phyloP scores from a whole-genome alignment of 2,113 vertebrate species.

The Alligator sinensis region DNA sequence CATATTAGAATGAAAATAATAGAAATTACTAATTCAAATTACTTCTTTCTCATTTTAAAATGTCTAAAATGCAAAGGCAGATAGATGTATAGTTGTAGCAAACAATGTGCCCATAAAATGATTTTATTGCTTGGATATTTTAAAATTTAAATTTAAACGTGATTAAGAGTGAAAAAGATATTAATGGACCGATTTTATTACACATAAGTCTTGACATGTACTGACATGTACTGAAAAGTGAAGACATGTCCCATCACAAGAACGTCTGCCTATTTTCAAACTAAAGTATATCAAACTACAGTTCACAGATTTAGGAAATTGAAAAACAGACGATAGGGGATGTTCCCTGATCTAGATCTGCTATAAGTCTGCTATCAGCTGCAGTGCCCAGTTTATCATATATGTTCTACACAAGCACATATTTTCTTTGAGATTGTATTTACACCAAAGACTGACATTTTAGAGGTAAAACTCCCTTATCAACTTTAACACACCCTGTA shows the following conservation, averaged over 20 bases:
- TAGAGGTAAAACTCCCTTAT: neutral
- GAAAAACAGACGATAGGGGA: neutral
- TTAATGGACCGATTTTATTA: neutral
- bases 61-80: neutral
- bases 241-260: neutral
- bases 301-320: neutral
- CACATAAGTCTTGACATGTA: neutral
- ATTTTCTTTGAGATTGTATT: neutral
- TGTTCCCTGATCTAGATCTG: neutral
- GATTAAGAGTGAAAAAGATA: neutral
- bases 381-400: neutral
- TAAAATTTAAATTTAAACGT: neutral
- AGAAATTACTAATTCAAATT: neutral
- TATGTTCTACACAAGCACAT: neutral
- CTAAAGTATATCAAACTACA: neutral
- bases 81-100: neutral
- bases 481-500: neutral
- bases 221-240: neutral
- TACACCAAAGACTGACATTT: neutral
- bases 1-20: neutral
- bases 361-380: neutral
- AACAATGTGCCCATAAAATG: neutral
- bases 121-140: neutral
- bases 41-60: conserved; percentile 6
- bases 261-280: neutral